phyloP scores from a whole-genome alignment of 2,797 vertebrate species.

The Anabas testudineus region DNA sequence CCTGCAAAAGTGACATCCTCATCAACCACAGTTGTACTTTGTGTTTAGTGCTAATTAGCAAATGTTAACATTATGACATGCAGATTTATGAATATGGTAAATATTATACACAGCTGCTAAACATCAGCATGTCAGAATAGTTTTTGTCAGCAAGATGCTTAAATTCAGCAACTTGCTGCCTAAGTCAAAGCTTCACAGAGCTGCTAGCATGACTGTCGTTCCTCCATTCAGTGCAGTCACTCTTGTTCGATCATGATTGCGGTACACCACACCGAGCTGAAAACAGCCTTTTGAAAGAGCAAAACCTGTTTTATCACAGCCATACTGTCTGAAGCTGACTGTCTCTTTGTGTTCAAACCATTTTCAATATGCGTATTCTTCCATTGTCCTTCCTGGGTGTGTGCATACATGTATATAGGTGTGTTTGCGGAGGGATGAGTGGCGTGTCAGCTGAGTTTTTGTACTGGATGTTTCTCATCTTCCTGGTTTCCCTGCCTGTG shows the following conservation, averaged over 20 bases:
- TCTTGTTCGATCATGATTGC: neutral
- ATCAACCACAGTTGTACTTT: neutral
- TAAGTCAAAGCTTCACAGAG: no score
- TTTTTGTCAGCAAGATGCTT: neutral
- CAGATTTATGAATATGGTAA: neutral
- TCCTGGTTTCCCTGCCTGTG: neutral
- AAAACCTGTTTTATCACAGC: neutral
- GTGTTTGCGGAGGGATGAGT: neutral
- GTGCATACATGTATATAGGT: neutral
- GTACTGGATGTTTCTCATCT: neutral
- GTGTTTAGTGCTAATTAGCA: neutral
- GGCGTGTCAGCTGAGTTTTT: constrained; percentile 3
- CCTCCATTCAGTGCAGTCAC: neutral
- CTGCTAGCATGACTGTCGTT: neutral
- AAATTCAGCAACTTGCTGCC: no score
- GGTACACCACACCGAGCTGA: neutral
- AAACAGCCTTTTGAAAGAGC: neutral
- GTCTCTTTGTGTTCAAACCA: neutral
- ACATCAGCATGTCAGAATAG: neutral
- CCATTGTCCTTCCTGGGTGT: constrained; percentile 4
- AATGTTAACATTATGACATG: neutral
- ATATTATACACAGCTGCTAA: neutral
- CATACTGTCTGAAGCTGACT: neutral
- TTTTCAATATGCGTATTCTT: neutral
- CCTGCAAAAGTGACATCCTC: neutral